phyloP scores from a whole-genome alignment of 2,113 vertebrate genomes.

The Clarias batrachus region DNA sequence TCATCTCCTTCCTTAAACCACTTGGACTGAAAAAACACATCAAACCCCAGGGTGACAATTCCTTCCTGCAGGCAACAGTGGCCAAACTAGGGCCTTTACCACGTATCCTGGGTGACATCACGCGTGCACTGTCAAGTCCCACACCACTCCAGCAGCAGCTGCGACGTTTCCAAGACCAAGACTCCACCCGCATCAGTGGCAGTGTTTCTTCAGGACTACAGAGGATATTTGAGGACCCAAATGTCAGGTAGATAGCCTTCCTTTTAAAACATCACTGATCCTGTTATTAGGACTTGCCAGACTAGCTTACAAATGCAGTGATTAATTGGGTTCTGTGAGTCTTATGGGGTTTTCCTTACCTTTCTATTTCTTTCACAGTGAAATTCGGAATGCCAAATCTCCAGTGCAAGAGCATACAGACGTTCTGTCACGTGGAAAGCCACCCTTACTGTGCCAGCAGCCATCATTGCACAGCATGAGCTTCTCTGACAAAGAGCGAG shows the following conservation, averaged over 20 bases:
- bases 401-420: slow-evolving; percentile 76
- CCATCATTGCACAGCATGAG: slow-evolving; percentile 79
- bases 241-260: slow-evolving; percentile 74
- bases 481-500: slow-evolving; percentile 81
- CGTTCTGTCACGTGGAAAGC: slow-evolving; percentile 74
- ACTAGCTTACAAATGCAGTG: background rate
- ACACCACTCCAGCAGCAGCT: slow-evolving; percentile 84
- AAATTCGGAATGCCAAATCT: slow-evolving; percentile 78
- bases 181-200: slow-evolving; percentile 83
- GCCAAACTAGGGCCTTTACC: slow-evolving; percentile 94
- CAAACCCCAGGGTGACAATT: slow-evolving; percentile 96
- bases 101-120: slow-evolving; percentile 90
- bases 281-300: background rate
- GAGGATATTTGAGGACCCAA: slow-evolving; percentile 90
- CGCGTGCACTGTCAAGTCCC: slow-evolving; percentile 82
- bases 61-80: slow-evolving; percentile 97
- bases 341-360: slow-evolving; percentile 2
- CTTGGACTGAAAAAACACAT: slow-evolving; percentile 69
- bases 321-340: background rate
- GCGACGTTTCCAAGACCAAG: slow-evolving; percentile 82
- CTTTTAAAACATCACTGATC: slow-evolving; percentile 25
- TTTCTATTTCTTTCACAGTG: slow-evolving; percentile 63
- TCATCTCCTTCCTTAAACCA: slow-evolving; percentile 70
- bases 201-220: slow-evolving; percentile 92
- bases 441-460: slow-evolving; percentile 78